These are phyloP conservation scores for Vipera ursinii DNA, from an alignment of 2,797 vertebrate species.

Conservation along the genomic window DNA sequence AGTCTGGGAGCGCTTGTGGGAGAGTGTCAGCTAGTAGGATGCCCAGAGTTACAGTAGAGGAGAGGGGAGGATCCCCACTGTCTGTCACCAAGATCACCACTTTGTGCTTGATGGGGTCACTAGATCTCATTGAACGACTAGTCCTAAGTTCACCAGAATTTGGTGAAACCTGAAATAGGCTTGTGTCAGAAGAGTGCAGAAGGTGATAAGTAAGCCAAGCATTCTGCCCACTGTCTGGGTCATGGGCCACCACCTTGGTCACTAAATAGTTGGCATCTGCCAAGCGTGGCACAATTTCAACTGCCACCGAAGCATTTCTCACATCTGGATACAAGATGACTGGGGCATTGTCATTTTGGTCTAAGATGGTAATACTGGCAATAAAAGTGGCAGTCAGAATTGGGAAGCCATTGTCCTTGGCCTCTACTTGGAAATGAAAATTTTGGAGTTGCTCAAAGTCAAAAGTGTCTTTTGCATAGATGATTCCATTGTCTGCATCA, in stretches of 20 bases:
- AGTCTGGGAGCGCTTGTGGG: slow-evolving; percentile 66
- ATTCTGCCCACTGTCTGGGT: slow-evolving; percentile 74
- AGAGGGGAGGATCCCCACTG: slow-evolving; percentile 64
- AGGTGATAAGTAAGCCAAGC: slow-evolving; percentile 87
- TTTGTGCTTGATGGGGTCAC: slow-evolving; percentile 67
- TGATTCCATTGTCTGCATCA: slow-evolving; percentile 63
- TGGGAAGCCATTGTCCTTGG: slow-evolving; percentile 72
- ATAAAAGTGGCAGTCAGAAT: slow-evolving; percentile 69
- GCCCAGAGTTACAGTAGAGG: slow-evolving; percentile 63
- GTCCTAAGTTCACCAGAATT: slow-evolving; percentile 66
- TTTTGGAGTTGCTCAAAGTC: slow-evolving; percentile 72
- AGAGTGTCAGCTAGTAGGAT: slow-evolving; percentile 68
- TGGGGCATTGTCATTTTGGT: slow-evolving; percentile 76
- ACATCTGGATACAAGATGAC: slow-evolving; percentile 70
- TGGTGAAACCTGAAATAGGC: slow-evolving; percentile 72
- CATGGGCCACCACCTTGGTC: slow-evolving; percentile 77
- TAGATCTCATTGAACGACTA: slow-evolving; percentile 60
- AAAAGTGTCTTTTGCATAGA: slow-evolving; percentile 73
- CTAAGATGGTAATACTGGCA: slow-evolving; percentile 76
- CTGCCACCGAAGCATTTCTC: slow-evolving; percentile 64
- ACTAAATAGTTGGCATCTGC: slow-evolving; percentile 72
- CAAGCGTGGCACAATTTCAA: slow-evolving; percentile 71
- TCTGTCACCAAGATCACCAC: slow-evolving; percentile 69
- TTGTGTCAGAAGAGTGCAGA: slow-evolving; percentile 80
- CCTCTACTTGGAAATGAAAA: slow-evolving; percentile 72